Conservation (phyloP, 2,888 invertebrate genomes). For the Pemphredon lugubris region DNA sequence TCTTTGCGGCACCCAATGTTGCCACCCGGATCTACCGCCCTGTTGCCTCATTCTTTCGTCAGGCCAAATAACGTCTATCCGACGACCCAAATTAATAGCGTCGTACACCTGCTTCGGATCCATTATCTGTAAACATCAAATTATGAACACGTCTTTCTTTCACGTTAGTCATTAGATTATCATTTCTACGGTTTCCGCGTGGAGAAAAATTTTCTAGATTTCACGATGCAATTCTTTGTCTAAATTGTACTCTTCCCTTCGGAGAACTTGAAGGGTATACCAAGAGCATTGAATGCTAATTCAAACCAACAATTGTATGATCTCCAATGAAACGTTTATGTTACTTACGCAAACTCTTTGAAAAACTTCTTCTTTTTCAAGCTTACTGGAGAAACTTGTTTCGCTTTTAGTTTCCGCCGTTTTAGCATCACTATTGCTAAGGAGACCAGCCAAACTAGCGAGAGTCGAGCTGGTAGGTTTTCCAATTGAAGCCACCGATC, state of each 20-base stretch:
- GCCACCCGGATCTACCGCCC: conserved; percentile 95
- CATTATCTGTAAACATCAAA: conserved; percentile 80
- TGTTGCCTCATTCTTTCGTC: conserved; percentile 92
- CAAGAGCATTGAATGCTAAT: no score
- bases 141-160: no score
- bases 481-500: conserved; percentile 91
- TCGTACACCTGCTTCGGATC: conserved; percentile 91
- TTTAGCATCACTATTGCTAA: conserved; percentile 84
- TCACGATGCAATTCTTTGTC: no score
- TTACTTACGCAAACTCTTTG: conserved; percentile 84
- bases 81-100: conserved; percentile 93
- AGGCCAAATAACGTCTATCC: conserved; percentile 98
- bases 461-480: conserved; percentile 94
- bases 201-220: no score
- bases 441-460: conserved; percentile 91
- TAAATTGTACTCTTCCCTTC: no score
- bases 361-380: conserved; percentile 81
- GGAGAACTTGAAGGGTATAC: no score
- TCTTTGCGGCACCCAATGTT: conserved; percentile 92
- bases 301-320: no score
- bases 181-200: no score
- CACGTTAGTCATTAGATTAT: no score
- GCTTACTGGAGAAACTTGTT: conserved; percentile 76
- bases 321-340: not conserved
- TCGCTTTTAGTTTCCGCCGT: conserved; percentile 79